Base-by-base conservation (phyloP, 2,888 invertebrate species). In the Temnothorax unifasciatus region DNA sequence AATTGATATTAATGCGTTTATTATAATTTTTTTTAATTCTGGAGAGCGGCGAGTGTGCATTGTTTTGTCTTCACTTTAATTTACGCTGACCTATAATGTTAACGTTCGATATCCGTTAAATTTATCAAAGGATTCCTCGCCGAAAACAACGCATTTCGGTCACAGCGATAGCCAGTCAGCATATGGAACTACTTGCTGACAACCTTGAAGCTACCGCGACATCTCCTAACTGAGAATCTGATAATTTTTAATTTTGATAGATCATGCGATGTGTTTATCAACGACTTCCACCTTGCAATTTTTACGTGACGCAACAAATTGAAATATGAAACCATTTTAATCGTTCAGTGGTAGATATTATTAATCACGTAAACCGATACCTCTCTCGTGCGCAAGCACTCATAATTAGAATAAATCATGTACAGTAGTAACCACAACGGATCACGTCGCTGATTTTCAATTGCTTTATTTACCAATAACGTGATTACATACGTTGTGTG, bases 261-360 rank as follows among this genome's bases (percentile, higher is more conserved):
- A 38, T 79, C 38, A 47, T 13, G 25, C 18, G 21, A 71, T 13
- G 11, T 44, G 15, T 29, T 77, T 57, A 29, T 54, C 2, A 13
- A 50, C 18, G 1, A 71, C 13, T 68, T 68, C 18, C 21, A 47
- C 4, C 15, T 47, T 44, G 21, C 13, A 71, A 69, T 47, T 71
- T 13, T 59, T 61, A 59, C 9, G 69, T 88, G 87, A 88, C 34
- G 88, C 87, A 87, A 88, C 15, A 88, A 57, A 69, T 71, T 47
- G 11, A 50, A 83, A 75, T 59, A 61, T 88, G 68, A 64, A 59
- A 34, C 34, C 57, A 84, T 71, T 69, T 41, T 57, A 76, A 82
- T 66, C 44, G 5, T 29, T 2, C 9, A 8, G 47, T 50, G 25
- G n/a, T 34, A 44, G 76, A 82, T 75, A 82, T 57, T 77, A 13